Conservation (phyloP, 92 coral and sea anemone species). For the Zoanthus sociatus region DNA sequence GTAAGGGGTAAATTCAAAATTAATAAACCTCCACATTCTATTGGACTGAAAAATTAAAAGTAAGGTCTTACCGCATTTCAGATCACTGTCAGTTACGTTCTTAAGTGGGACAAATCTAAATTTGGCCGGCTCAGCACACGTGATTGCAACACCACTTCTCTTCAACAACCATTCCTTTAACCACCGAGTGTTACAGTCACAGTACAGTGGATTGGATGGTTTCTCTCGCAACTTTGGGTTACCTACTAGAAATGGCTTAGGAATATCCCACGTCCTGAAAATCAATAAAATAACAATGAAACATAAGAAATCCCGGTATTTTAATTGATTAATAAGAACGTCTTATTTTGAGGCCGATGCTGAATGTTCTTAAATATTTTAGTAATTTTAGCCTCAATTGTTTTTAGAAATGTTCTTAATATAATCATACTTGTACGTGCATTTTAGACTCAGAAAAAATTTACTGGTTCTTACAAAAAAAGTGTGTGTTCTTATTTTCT, state of each 20-base stretch:
- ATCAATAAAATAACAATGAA: too few relatives aligned
- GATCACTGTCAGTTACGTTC: conserved; percentile 54
- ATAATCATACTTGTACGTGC: too few relatives aligned
- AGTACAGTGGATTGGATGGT: conserved; percentile 73
- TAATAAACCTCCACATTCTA: too few relatives aligned
- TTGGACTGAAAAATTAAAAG: too few relatives aligned
- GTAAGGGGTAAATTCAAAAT: too few relatives aligned
- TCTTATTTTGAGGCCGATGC: not conserved
- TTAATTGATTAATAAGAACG: not conserved
- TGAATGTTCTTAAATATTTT: too few relatives aligned
- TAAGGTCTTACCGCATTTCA: conserved; percentile 55
- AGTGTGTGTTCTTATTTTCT: too few relatives aligned
- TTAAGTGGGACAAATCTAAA: conserved; percentile 53
- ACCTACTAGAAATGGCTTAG: conserved; percentile 66
- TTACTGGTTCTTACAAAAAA: too few relatives aligned
- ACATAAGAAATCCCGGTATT: not conserved
- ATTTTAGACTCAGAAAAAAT: too few relatives aligned
- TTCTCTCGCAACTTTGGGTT: conserved; percentile 46
- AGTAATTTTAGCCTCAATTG: too few relatives aligned
- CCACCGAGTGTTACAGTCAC: conserved; percentile 91
- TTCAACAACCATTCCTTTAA: conserved; percentile 71
- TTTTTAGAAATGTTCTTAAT: too few relatives aligned
- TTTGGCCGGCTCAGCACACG: conserved; percentile 75
- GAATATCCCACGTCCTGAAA: conserved; percentile 78
- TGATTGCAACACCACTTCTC: conserved; percentile 49